Percentiles rank a stretch among this genome's conserved stretches.
Conservation (phyloP, 2,113 vertebrate genomes). For the Malurus cyaneus region DNA sequence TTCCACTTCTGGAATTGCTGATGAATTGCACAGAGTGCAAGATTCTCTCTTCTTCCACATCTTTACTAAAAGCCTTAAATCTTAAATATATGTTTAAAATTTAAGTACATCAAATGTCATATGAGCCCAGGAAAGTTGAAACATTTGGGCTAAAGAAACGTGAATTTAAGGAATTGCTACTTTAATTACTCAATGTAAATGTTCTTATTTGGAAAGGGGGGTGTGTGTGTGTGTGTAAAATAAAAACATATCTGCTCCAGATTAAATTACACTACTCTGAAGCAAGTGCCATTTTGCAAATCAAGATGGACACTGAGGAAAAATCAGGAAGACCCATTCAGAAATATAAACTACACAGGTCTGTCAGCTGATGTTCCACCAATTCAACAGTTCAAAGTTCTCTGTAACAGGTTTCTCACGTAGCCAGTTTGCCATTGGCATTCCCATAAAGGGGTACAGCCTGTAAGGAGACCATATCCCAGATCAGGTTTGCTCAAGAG, state of each 20-base stretch:
- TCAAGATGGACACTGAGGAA: neutral
- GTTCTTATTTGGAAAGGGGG: neutral
- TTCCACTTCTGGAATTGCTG: neutral
- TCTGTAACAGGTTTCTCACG: fast-evolving
- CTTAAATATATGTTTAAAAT: neutral
- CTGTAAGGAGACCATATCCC: neutral
- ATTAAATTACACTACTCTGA: neutral
- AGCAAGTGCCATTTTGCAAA: neutral
- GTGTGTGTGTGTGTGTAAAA: too few relatives aligned
- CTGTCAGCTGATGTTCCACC: neutral
- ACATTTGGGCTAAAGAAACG: neutral
- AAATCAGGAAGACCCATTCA: neutral
- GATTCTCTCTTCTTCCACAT: neutral
- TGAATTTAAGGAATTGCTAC: neutral
- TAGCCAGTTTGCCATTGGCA: neutral
- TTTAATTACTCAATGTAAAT: neutral
- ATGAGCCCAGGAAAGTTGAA: neutral
- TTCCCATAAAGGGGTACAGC: neutral
- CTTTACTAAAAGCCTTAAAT: neutral
- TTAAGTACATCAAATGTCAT: neutral
- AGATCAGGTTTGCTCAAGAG: neutral
- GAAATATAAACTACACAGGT: neutral
- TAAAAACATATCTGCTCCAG: neutral
- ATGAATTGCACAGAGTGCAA: too few relatives aligned
- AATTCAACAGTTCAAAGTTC: neutral